phyloP scores from a whole-genome alignment of 2,797 vertebrate genomes.

The Hoplostethus atlanticus region DNA sequence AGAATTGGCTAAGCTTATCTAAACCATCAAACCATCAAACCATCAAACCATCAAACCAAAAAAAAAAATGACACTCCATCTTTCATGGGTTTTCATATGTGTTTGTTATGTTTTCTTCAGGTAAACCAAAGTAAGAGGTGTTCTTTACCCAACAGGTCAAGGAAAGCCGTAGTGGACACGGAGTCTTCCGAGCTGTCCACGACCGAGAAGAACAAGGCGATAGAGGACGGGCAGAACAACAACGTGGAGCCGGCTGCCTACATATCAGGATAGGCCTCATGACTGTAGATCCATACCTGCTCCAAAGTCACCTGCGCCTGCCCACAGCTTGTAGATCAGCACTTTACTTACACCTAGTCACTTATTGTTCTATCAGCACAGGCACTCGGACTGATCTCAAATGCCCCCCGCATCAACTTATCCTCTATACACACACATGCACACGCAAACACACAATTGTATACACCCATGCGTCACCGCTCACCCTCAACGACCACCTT shows the following conservation, averaged over 20 bases:
- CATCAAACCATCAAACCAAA: no score
- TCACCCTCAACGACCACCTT: constrained; percentile 6
- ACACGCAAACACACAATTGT: constrained; percentile 37
- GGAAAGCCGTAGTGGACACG: constrained; percentile 69
- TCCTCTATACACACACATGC: background rate
- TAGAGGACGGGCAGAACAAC: constrained; percentile 88
- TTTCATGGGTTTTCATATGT: no score
- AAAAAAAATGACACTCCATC: no score
- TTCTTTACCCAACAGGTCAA: constrained; percentile 81
- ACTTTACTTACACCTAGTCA: constrained; percentile 43
- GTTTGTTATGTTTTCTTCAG: background rate
- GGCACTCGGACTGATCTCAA: constrained; percentile 36
- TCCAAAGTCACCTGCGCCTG: constrained; percentile 44
- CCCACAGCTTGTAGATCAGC: constrained; percentile 69
- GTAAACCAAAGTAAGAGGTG: background rate
- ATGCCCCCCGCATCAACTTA: constrained; percentile 36
- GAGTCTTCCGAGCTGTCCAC: constrained; percentile 73
- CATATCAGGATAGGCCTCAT: constrained; percentile 76
- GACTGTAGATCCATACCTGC: background rate
- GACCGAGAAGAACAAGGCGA: constrained; percentile 81
- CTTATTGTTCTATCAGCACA: constrained; percentile 46
- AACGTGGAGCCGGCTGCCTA: constrained; percentile 73
- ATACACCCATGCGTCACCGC: constrained; percentile 31
- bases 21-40: no score
- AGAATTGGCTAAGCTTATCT: no score